Conservation (phyloP, 1,140 invertebrate genomes). For the Chelonus insularis region DNA sequence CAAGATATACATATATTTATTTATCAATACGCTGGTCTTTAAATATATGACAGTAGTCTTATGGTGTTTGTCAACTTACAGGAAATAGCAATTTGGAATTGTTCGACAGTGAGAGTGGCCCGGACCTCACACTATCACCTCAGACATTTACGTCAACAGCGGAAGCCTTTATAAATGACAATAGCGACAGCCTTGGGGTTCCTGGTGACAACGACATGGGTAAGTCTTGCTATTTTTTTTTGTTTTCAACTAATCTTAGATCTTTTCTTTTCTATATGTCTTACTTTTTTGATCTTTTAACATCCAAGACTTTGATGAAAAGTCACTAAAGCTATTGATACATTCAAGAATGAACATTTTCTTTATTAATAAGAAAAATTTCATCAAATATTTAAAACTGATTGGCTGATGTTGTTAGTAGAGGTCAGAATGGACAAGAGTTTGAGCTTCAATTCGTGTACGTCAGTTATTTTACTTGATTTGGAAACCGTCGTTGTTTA, state of each 20-base stretch:
- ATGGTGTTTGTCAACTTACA: constrained; percentile 38
- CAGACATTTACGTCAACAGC: constrained; percentile 70
- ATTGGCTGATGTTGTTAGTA: too few relatives aligned
- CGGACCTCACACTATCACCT: constrained; percentile 71
- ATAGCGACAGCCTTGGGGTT: constrained; percentile 68
- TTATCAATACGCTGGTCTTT: too few relatives aligned
- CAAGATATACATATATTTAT: not conserved
- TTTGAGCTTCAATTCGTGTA: too few relatives aligned
- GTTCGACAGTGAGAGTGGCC: constrained; percentile 72
- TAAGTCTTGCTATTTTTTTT: constrained; percentile 39
- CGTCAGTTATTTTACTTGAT: too few relatives aligned
- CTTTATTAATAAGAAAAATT: too few relatives aligned
- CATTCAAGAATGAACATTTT: too few relatives aligned
- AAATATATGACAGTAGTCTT: not conserved
- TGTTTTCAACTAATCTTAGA: not conserved
- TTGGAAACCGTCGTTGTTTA: too few relatives aligned
- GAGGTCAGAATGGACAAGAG: too few relatives aligned
- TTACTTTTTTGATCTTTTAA: too few relatives aligned
- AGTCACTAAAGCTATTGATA: too few relatives aligned
- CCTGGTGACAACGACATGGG: constrained; percentile 63
- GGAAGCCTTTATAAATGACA: constrained; percentile 72
- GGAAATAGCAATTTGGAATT: constrained; percentile 68
- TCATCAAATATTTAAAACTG: too few relatives aligned
- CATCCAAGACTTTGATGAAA: too few relatives aligned
- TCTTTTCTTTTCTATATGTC: constrained; percentile 1